These are phyloP conservation scores for Hemicentrotus pulcherrimus DNA, from an alignment of 35 echinoderm and acorn worm species.

Conservation along the genomic window DNA sequence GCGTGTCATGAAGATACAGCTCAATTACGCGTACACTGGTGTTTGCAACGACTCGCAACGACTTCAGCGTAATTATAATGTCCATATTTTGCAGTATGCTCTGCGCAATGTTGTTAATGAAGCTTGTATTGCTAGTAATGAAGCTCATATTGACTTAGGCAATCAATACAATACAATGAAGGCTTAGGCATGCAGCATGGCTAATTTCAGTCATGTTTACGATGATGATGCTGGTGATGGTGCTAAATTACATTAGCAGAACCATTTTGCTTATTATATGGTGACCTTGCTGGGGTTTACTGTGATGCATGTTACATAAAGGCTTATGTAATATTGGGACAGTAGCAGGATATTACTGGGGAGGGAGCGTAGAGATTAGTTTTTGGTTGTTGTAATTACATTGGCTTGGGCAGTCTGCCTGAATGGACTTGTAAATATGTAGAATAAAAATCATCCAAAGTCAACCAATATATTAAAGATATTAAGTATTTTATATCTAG, in stretches of 20 bases:
- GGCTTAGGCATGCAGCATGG: neutral
- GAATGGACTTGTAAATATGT: no score
- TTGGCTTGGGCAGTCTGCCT: no score
- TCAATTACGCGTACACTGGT: neutral
- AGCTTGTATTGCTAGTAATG: neutral
- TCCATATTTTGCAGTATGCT: neutral
- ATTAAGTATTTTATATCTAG: no score
- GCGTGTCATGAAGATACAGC: neutral
- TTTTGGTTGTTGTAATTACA: no score
- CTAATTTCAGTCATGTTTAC: neutral
- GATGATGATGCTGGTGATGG: neutral
- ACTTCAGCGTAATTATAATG: neutral
- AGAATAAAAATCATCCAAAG: no score
- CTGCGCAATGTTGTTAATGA: neutral
- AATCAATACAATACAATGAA: slow-evolving; percentile 6
- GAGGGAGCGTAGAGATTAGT: neutral
- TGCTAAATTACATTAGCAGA: neutral
- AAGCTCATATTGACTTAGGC: neutral
- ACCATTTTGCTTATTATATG: neutral
- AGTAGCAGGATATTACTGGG: neutral
- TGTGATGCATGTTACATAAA: neutral
- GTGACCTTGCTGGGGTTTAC: neutral
- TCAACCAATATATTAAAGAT: no score
- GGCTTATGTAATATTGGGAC: neutral
- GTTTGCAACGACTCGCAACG: neutral